Base-by-base conservation (phyloP, 2,797 vertebrate genomes). In the Rhynchonycteris naso region DNA sequence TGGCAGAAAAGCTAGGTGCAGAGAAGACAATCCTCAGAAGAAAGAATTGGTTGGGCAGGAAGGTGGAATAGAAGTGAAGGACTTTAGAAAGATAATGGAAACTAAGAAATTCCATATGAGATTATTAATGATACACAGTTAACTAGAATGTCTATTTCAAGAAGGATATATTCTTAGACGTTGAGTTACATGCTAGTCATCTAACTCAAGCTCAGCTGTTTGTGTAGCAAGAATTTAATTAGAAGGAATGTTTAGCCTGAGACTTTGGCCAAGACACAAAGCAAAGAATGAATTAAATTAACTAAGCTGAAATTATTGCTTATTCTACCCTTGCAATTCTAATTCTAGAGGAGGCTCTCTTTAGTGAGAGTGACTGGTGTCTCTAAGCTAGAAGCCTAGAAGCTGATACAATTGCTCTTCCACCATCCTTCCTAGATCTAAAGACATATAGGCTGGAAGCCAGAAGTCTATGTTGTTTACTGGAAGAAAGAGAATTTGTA, bases 281-380 rank as follows among this genome's bases (percentile, higher is more conserved):
- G 18, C 19, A 82, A 93, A 85, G 15, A 69, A 86, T 80, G n/a
- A 96, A 5, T 88, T 89, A 66, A 90, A 89, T 87, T 50, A 91
- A 69, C 18, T 59, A 47, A 93, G 21, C 43, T 72, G 52, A 84
- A 90, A 78, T 69, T 26, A 84, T 79, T 84, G 11, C 28, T 84
- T 94, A 56, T 54, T 93, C 14, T 74, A 30, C 68, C 10, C 35
- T 76, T 61, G 52, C 26, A 82, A 75, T 92, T 92, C 5, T 91
- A 82, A 86, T 59, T 94, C n/a, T n/a, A 50, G 26, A 74, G 7
- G 11, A 92, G 3, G 10, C 84, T 76, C 5, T 18, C 11, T 78
- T 96, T 92, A 63, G 30, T 82, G 6, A 85, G 5, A 72, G 68
- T 5, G 65, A 2, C 38, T 69, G 59, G 10, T 21, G 12, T 47